Conservation (phyloP, 2,888 invertebrate species). For the Drosophila seclusa region DNA sequence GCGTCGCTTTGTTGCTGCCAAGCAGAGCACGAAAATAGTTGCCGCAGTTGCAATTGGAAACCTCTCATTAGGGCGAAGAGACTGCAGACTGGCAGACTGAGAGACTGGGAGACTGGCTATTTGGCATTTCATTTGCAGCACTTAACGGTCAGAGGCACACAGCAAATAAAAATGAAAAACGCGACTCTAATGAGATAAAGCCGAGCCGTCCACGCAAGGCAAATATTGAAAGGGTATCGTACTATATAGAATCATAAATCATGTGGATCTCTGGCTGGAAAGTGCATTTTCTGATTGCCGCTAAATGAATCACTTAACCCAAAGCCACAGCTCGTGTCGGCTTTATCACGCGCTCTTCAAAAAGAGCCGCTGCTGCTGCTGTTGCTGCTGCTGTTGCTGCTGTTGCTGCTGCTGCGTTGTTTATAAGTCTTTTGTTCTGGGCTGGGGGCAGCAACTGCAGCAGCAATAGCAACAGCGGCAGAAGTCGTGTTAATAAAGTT, state of each 20-base stretch:
- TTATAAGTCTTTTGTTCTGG: slow-evolving; percentile 56
- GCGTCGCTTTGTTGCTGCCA: slow-evolving; percentile 69
- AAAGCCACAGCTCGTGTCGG: slow-evolving; percentile 59
- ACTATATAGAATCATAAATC: slow-evolving; percentile 63
- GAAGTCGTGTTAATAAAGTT: slow-evolving; percentile 72
- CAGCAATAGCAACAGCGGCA: neutral
- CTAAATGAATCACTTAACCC: slow-evolving; percentile 80
- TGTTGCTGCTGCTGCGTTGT: slow-evolving; percentile 13
- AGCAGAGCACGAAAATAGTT: slow-evolving; percentile 78
- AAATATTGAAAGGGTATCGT: slow-evolving; percentile 56
- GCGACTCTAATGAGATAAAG: slow-evolving; percentile 74
- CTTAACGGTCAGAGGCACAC: slow-evolving; percentile 48
- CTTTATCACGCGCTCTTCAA: slow-evolving; percentile 77
- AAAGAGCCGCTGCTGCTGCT: slow-evolving; percentile 50
- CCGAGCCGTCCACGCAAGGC: slow-evolving; percentile 57
- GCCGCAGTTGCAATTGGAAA: slow-evolving; percentile 67
- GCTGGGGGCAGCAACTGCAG: neutral
- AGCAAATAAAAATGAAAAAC: slow-evolving; percentile 4
- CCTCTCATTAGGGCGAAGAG: slow-evolving; percentile 50
- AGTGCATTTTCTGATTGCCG: slow-evolving; percentile 80
- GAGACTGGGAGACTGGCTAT: slow-evolving; percentile 33
- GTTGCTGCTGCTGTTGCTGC: slow-evolving; percentile 8
- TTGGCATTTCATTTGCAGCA: slow-evolving; percentile 63
- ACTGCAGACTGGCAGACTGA: neutral
- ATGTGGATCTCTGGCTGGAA: slow-evolving; percentile 64